A percentile compares a stretch with the other conserved stretches of the same genome.
Evolutionary conservation across 2,888 invertebrate genomes (phyloP).

Genomic region (Hartigia nigra): DNA sequence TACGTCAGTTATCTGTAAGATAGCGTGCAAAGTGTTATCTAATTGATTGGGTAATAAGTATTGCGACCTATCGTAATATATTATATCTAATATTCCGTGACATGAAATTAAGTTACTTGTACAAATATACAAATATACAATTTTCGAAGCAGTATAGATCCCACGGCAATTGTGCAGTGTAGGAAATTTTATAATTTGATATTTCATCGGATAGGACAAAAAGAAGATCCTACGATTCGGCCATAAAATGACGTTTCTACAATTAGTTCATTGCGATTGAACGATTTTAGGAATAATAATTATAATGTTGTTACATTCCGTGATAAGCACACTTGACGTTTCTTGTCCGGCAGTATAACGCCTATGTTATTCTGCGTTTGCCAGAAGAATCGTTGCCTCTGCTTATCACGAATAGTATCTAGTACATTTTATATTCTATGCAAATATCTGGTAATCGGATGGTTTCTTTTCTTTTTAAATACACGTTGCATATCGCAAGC

Average conservation of each 20-base stretch:
- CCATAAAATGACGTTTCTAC: neutral
- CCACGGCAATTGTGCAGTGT: neutral
- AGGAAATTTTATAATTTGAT: neutral
- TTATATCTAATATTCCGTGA: neutral
- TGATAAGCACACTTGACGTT: neutral
- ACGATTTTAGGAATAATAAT: neutral
- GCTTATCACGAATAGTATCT: neutral
- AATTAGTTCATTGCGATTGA: neutral
- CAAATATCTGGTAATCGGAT: neutral
- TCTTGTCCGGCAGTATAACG: neutral
- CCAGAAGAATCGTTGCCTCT: neutral
- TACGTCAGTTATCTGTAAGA: neutral
- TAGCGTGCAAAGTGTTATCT: neutral
- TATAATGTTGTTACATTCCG: neutral
- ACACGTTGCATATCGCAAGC: neutral
- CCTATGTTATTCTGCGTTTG: neutral
- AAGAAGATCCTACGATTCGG: neutral
- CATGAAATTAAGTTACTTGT: constrained; percentile 2
- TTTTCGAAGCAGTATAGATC: neutral
- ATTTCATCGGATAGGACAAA: neutral
- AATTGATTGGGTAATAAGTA: neutral
- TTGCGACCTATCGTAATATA: neutral
- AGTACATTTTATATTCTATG: neutral
- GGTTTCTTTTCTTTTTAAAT: neutral
- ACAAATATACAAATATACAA: neutral